These are phyloP conservation scores for Myocastor coypus DNA, from an alignment of 2,113 vertebrate genomes.

Conservation along the genomic window DNA sequence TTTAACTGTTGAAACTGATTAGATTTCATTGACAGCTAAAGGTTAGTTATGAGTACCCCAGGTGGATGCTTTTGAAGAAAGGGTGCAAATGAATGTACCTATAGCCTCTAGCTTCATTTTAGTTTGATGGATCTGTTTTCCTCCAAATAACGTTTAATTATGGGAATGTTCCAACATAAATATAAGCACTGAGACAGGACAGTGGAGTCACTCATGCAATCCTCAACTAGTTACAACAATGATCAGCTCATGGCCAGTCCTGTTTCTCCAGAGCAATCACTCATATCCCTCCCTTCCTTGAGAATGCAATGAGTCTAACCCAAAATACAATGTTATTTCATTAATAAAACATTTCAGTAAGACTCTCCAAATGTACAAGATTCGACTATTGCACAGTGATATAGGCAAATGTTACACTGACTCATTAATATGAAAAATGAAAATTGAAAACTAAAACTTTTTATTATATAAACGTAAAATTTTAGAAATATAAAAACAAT, in stretches of 20 bases:
- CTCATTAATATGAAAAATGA: neutral
- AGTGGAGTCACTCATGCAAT: neutral
- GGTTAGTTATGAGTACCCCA: neutral
- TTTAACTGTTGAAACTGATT: slow-evolving; percentile 13
- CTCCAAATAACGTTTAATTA: neutral
- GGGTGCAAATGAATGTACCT: neutral
- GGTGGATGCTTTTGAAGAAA: neutral
- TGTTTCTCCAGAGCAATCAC: neutral
- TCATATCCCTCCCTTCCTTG: neutral
- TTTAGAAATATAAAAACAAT: neutral
- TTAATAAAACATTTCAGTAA: neutral
- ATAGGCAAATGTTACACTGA: neutral
- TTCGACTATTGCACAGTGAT: neutral
- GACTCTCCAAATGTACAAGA: neutral
- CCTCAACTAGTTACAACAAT: neutral
- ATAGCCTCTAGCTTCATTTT: neutral
- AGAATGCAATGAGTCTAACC: neutral
- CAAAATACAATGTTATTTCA: neutral
- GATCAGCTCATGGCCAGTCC: neutral
- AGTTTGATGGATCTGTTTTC: neutral
- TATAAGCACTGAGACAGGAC: neutral
- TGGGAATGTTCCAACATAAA: neutral
- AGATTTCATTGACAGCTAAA: neutral
- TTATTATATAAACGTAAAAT: neutral
- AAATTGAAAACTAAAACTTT: neutral